Percentiles rank a stretch among this genome's conserved stretches.
phyloP scores from a whole-genome alignment of 2,797 vertebrate genomes.

The Valencia hispanica region DNA sequence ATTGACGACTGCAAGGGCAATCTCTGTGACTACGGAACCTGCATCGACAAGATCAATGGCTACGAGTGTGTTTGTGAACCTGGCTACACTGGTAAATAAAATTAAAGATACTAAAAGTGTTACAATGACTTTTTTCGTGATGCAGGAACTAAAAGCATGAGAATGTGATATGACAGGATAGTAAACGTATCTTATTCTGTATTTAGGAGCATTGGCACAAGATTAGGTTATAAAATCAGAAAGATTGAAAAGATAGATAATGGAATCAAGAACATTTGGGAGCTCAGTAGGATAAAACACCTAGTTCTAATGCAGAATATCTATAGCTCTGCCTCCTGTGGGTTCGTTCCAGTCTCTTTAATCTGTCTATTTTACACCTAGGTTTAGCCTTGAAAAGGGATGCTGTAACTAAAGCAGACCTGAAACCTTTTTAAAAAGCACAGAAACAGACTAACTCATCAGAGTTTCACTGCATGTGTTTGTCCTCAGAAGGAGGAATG shows the following conservation, averaged over 20 bases:
- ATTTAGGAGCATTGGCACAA: too few relatives aligned
- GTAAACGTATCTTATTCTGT: background rate
- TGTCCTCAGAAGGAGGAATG: background rate
- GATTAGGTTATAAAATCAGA: too few relatives aligned
- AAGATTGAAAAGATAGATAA: too few relatives aligned
- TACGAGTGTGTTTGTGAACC: conserved; percentile 93
- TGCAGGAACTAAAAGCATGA: too few relatives aligned
- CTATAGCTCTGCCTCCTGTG: too few relatives aligned
- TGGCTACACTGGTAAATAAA: conserved; percentile 86
- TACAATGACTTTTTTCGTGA: too few relatives aligned
- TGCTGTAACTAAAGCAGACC: background rate
- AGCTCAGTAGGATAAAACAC: too few relatives aligned
- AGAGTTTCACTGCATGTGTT: background rate
- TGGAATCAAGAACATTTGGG: too few relatives aligned
- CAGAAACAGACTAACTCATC: background rate
- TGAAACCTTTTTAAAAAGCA: background rate
- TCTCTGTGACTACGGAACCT: conserved; percentile 92
- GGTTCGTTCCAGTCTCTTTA: too few relatives aligned
- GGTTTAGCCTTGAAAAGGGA: too few relatives aligned
- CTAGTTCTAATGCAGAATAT: too few relatives aligned
- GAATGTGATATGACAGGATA: background rate
- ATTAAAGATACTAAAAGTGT: background rate
- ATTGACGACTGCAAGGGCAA: conserved; percentile 93
- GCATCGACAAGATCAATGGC: conserved; percentile 94
- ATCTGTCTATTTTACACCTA: too few relatives aligned